Evolutionary conservation across 2,888 invertebrate species (phyloP), one percentile per base, ranked within the genome.

Genomic region (Steromphala cineraria): DNA sequence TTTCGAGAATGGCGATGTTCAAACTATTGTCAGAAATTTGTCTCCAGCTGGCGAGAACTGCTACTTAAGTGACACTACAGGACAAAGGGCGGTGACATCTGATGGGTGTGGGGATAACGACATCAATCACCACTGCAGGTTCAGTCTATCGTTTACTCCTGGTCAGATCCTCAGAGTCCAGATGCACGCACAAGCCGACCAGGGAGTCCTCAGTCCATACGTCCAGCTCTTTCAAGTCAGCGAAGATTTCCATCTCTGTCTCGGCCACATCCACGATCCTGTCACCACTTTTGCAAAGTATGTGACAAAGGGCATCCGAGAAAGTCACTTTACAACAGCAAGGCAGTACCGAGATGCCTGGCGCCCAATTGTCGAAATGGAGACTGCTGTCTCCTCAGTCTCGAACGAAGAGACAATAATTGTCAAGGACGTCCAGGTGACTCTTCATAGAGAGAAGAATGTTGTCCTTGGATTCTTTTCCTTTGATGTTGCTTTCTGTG

Each of bases 311-410:
- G 67, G 82, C 17, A 84, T 87, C 19, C 77, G 78, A 19, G 67
- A 81, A 7, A 28, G 62, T 17, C 24, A 24, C 13, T 88, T 86
- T 67, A 21, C 53, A 0, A 67, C 53, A 36, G 67, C 81, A 4
- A 67, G 77, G 8, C 53, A 82, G 8, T 88, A 88, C 76, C 28
- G 85, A 4, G 80, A 81, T 8, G 82, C 81, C 19, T 89, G 89
- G 89, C 52, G 85, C 24, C 88, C 88, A 0, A 53, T 89, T 13
- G 78, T 87, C 5, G 82, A 84, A 40, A 89, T 89, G 89, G 88
- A 89, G 75, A 82, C 88, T 24, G 89, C 88, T 7, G 74, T 80
- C 3, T 80, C 80, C n/a, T 79, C 86, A 15, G 84, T 86, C 8
- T 67, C 56, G 0, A 84, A 83, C 71, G 87, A 85, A 55, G 84